Conservation (phyloP, 2,797 vertebrate genomes). For the Ctenosaura bakeri region DNA sequence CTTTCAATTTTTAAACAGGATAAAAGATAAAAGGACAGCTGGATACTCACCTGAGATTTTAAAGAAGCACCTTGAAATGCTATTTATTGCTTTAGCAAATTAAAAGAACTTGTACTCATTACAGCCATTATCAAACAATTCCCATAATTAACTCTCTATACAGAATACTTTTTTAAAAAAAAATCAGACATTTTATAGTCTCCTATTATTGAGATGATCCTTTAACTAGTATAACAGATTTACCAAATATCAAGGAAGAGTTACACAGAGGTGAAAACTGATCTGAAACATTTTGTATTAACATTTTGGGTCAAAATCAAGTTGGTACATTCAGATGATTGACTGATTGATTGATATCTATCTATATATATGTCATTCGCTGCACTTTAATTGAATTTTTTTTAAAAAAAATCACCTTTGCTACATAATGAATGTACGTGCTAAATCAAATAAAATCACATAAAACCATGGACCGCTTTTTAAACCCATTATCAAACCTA, state of each 20-base stretch:
- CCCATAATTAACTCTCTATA: constrained; percentile 51
- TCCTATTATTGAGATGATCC: constrained; percentile 50
- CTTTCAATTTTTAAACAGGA: neutral
- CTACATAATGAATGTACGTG: constrained; percentile 60
- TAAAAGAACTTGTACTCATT: constrained; percentile 64
- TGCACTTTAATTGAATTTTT: constrained; percentile 57
- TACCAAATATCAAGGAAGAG: constrained; percentile 52
- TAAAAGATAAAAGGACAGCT: constrained; percentile 56
- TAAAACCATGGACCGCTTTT: constrained; percentile 53
- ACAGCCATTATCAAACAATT: constrained; percentile 47
- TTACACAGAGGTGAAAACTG: neutral
- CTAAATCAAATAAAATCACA: constrained; percentile 52
- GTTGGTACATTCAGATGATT: constrained; percentile 48
- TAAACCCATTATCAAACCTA: constrained; percentile 44
- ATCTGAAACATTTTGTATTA: constrained; percentile 50
- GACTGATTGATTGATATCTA: no score
- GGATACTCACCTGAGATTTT: constrained; percentile 69
- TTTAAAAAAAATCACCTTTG: constrained; percentile 40
- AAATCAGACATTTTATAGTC: constrained; percentile 3
- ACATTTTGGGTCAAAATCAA: constrained; percentile 56
- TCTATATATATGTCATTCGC: no score
- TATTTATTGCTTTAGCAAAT: constrained; percentile 75
- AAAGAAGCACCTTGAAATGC: constrained; percentile 71
- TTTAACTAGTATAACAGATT: constrained; percentile 68
- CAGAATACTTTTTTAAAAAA: neutral